These are phyloP conservation scores for Halcyon malimbica DNA, from an alignment of 2,113 vertebrate species.

Conservation along the genomic window DNA sequence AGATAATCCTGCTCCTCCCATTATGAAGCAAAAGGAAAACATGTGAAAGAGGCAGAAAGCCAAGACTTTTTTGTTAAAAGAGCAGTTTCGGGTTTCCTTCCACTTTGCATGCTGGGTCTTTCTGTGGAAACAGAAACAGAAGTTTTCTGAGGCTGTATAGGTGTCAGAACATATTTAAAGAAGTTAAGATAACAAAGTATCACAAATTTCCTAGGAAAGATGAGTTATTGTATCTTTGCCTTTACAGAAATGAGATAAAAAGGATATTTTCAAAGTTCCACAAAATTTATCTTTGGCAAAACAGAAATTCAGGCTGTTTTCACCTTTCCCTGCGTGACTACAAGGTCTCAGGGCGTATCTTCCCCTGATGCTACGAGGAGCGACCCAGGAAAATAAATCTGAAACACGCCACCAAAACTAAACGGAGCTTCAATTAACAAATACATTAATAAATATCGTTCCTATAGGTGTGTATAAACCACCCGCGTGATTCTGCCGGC, in stretches of 20 bases:
- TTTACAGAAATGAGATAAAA: background rate
- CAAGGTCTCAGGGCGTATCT: background rate
- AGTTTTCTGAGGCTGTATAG: constrained; percentile 30
- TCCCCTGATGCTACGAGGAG: fast-evolving
- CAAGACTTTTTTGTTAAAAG: background rate
- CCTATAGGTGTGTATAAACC: fast-evolving
- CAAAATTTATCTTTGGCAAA: background rate
- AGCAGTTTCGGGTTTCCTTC: constrained; percentile 21
- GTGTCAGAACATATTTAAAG: background rate
- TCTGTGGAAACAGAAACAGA: constrained; percentile 61
- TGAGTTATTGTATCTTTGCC: background rate
- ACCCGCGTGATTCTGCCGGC: background rate
- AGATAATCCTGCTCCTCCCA: constrained; percentile 16
- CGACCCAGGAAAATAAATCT: fast-evolving
- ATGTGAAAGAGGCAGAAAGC: background rate
- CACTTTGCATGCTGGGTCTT: constrained; percentile 37
- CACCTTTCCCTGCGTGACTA: background rate
- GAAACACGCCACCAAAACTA: background rate
- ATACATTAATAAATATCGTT: background rate
- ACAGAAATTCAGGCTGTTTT: background rate
- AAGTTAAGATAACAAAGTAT: background rate
- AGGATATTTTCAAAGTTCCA: background rate
- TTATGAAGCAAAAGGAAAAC: constrained; percentile 42
- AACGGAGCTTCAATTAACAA: fast-evolving
- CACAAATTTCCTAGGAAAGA: background rate